Evolutionary conservation across 2,113 vertebrate genomes (phyloP), one percentile per base, ranked within the genome.

Genomic region (Saimiri boliviensis): DNA sequence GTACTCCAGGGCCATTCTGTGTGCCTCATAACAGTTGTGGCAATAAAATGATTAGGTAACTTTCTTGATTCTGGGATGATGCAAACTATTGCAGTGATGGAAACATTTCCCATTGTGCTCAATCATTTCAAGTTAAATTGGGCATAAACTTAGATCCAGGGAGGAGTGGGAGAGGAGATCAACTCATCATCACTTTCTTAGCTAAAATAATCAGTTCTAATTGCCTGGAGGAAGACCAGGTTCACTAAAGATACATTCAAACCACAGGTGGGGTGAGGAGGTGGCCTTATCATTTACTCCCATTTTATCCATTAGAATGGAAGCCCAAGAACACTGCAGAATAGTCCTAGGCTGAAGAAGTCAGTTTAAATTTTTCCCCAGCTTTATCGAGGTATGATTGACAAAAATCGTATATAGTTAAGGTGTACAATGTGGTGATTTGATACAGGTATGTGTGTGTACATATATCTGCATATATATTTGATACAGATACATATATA

Each of bases 111-210:
- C 20, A 77, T 12, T 77, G 37, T 86, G 35, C 42, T 92, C 52
- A 91, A 86, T 68, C 19, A 37, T 79, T 92, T 96, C 37, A 93
- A 45, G 73, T 92, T 83, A 82, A 90, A 95, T 80, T 96, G 56
- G 68, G 40, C 77, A 85, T 60, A 10, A 92, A 85, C 42, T 95
- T 87, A 71, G 77, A 76, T 76, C 84, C 86, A 45, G 70, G 37
- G 27, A 60, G 52, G 25, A 25, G 49, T 68, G 9, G 7, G 45
- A 71, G 37, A 49, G 3, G 40, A 77, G 60, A 86, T 70, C 52
- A 84, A 63, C 85, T 85, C 20, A 54, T 21, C 3, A 68, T 83
- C 14, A n/a, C 16, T 8, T 52, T 91, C 40, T 54, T 70, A n/a
- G 85, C 95, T 77, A 79, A 93, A 95, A 93, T 63, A 60, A 45